Base-by-base conservation (phyloP, 2,888 invertebrate species). In the Phortica okadai region DNA sequence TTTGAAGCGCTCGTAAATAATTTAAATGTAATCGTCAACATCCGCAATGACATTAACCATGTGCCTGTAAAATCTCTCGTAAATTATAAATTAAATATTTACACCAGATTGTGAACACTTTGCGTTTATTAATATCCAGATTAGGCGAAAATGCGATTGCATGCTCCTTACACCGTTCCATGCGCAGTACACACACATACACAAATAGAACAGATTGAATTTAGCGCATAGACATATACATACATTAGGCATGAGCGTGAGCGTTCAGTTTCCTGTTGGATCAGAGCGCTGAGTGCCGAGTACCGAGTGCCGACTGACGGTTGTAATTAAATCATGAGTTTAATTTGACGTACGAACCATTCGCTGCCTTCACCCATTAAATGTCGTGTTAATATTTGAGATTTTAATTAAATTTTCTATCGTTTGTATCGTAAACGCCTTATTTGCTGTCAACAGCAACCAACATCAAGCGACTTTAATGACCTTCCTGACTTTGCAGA, bases 11-110 rank as follows among this genome's bases (percentile, higher is more conserved):
- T 86, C 85, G 88, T 88, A 85, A 88, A 85, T 86, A 88, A 86
- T 85, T 85, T 86, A 85, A 85, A 87, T 86, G 88, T 86, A 88
- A 86, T 88, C 85, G 84, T 85, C 84, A 87, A 82, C 87, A 86
- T 88, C 84, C 88, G 87, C 87, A 85, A 82, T 85, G 88, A 85
- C 87, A 85, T 86, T 86, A 88, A 86, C 85, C 88, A 86, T 85
- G 85, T 85, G 87, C 83, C 77, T 76, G 79, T 83, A 82, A 86
- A 82, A 78, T 82, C 79, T 80, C 82, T 83, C 85, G 84, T 86
- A 85, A 85, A 84, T 87, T 84, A 86, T 86, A 86, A 86, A 86
- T 85, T 85, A 86, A 87, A 87, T 86, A 85, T 88, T 86, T 86
- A 85, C 85, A 86, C 80, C 81, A 86, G 81, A 86, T 84, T 87